Evolutionary conservation across 2,113 vertebrate species (phyloP).

Genomic region (Talpa occidentalis): DNA sequence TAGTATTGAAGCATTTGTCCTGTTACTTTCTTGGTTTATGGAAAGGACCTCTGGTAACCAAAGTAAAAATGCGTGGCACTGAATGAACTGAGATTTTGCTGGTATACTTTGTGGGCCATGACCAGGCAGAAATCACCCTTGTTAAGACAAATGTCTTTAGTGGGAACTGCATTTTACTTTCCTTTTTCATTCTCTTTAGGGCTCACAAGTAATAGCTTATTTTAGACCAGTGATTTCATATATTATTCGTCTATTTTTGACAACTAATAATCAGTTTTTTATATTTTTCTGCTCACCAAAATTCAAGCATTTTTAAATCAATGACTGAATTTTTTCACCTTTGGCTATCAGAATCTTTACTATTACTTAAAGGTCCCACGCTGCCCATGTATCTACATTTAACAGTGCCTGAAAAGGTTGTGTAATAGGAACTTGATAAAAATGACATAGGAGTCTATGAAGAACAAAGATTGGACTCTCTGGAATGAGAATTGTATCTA

Average conservation of each 20-base stretch:
- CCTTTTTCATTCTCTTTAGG: background rate
- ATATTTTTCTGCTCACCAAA: background rate
- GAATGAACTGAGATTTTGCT: background rate
- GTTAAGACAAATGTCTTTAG: background rate
- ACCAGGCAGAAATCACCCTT: background rate
- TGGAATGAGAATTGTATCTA: background rate
- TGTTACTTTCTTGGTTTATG: background rate
- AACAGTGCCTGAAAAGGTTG: background rate
- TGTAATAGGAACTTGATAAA: background rate
- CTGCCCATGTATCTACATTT: background rate
- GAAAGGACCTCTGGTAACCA: background rate
- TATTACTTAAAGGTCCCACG: background rate
- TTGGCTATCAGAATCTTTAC: background rate
- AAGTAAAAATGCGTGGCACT: background rate
- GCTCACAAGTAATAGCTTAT: background rate
- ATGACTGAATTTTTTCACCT: background rate
- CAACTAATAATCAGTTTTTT: background rate
- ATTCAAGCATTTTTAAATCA: background rate
- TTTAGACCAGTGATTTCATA: slow-evolving; percentile 1
- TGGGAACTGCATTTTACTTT: background rate
- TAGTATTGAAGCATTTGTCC: background rate
- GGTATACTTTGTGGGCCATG: too few species aligned
- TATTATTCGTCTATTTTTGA: background rate
- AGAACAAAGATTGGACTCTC: background rate
- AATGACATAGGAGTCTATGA: background rate